Evolutionary conservation across 2,888 invertebrate species (phyloP).

Genomic region (Clivina fossor): DNA sequence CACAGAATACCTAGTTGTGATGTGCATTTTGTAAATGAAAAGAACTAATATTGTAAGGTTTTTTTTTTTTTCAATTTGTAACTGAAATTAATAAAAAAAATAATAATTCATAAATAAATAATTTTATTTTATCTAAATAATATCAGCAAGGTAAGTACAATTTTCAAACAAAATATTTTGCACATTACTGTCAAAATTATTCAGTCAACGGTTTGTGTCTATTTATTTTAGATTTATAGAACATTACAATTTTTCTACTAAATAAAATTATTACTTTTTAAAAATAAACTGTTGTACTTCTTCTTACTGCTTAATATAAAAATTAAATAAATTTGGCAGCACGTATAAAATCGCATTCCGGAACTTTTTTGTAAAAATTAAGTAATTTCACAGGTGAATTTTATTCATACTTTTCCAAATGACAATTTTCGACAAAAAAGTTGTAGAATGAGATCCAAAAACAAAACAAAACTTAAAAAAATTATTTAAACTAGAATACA

Average conservation of each 20-base stretch:
- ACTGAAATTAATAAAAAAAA: neutral
- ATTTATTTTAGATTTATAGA: too few relatives aligned
- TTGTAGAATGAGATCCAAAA: too few relatives aligned
- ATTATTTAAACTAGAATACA: too few relatives aligned
- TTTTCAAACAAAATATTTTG: constrained; percentile 11
- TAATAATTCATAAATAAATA: constrained; percentile 23
- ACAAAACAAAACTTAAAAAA: too few relatives aligned
- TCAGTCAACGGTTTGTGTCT: too few relatives aligned
- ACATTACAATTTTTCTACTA: neutral
- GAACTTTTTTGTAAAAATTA: neutral
- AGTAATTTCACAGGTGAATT: neutral
- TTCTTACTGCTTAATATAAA: constrained; percentile 11
- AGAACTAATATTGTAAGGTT: constrained; percentile 4
- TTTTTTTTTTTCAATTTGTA: constrained; percentile 16
- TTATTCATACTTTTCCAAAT: neutral
- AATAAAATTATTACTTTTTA: neutral
- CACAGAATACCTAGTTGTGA: too few relatives aligned
- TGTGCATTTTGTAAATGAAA: constrained; percentile 25
- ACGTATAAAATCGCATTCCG: constrained; percentile 1
- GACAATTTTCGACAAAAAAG: constrained; percentile 5
- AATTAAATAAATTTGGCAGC: constrained; percentile 20
- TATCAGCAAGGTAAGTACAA: constrained; percentile 27
- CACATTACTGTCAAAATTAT: constrained; percentile 1
- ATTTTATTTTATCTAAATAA: constrained; percentile 5
- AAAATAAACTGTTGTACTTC: neutral